These are phyloP conservation scores for Eupithecia tripunctaria DNA, from an alignment of 2,888 invertebrate species.

Conservation along the genomic window DNA sequence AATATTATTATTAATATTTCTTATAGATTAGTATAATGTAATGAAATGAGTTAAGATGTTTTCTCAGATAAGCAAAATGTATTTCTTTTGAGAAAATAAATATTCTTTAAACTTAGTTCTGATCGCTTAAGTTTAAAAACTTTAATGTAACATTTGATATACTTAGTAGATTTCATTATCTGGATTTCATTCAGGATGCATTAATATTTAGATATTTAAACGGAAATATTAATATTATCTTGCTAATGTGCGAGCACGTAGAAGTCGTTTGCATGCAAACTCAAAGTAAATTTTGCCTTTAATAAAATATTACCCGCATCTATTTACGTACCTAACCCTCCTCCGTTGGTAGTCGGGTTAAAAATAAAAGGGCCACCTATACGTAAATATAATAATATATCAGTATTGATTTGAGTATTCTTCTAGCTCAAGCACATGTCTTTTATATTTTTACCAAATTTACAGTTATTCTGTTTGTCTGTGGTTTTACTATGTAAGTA, in stretches of 20 bases:
- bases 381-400: not conserved
- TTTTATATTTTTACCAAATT: not conserved
- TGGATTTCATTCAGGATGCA: not conserved
- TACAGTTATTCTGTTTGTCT: not conserved
- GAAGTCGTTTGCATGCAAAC: slow-evolving; percentile 18
- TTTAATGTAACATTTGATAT: too few species aligned
- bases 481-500: not conserved
- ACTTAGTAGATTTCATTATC: too few species aligned
- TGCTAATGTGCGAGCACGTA: slow-evolving; percentile 13
- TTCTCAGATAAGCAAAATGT: too few species aligned
- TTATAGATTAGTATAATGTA: too few species aligned
- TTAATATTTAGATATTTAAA: slow-evolving; percentile 4
- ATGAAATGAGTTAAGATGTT: too few species aligned
- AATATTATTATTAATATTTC: too few species aligned
- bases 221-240: not conserved
- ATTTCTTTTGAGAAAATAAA: too few species aligned
- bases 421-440: not conserved
- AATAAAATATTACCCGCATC: not conserved
- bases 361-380: not conserved
- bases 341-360: not conserved
- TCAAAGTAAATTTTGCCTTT: not conserved
- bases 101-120: too few species aligned
- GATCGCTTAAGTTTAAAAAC: too few species aligned
- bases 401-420: too few species aligned
- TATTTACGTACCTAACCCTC: not conserved